Conservation (phyloP, 2,113 vertebrate genomes). For the Suricata suricatta region DNA sequence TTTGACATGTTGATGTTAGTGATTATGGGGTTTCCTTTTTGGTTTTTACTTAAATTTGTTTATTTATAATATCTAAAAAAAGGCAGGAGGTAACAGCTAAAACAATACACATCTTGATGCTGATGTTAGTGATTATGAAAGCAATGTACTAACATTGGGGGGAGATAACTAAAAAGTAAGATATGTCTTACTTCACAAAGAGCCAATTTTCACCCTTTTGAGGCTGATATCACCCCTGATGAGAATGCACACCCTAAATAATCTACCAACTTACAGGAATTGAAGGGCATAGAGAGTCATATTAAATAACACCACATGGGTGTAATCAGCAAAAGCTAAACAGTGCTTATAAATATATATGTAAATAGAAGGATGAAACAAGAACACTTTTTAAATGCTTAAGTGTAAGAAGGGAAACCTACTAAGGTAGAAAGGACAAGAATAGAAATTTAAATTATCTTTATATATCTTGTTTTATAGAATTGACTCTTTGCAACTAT, state of each 20-base stretch:
- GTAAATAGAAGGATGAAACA: background rate
- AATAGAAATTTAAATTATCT: background rate
- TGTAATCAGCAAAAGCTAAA: background rate
- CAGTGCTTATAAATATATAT: background rate
- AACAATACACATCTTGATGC: too few species aligned
- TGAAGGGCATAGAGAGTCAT: background rate
- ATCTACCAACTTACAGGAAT: conserved; percentile 15
- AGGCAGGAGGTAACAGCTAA: too few species aligned
- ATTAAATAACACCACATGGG: conserved; percentile 14
- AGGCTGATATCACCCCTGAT: background rate
- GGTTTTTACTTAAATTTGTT: too few species aligned
- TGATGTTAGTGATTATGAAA: background rate
- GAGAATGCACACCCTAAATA: background rate
- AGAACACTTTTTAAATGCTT: background rate
- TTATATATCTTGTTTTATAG: background rate
- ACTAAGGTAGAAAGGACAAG: background rate
- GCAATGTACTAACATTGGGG: background rate
- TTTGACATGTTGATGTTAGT: background rate
- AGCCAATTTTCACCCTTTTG: conserved; percentile 22
- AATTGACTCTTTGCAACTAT: background rate
- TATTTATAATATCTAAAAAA: too few species aligned
- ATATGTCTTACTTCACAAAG: background rate
- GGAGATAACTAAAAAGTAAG: background rate
- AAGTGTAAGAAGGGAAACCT: background rate
- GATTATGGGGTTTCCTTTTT: background rate